Evolutionary conservation across 2,797 vertebrate genomes (phyloP), one percentile per base, ranked within the genome.

Genomic region (Poecile montanus): DNA sequence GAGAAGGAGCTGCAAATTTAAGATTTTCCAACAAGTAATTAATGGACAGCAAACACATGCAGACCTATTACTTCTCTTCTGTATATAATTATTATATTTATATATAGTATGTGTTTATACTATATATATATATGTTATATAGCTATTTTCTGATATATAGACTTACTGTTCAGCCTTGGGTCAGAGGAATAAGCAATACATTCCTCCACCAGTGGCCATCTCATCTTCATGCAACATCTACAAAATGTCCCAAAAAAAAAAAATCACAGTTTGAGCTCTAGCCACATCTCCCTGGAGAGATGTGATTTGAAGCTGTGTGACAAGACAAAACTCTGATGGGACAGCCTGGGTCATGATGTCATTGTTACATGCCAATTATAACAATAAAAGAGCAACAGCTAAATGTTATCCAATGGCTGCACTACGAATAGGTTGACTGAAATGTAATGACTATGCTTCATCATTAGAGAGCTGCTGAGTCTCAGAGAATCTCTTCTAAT

Each of bases 391-490:
- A 62, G 16, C 42, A 83, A 60, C 51, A 78, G 58, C n/a, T 51
- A 80, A 91, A 75, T 11, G 23, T 11, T 68, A 36, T 63, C 91
- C 87, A 75, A 9, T n/a, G 62, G 11, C 54, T 78, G 42, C 51
- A 38, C 68, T 75, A 92, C 62, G 80, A 92, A 83, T 58, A 58
- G 22, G 50, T 74, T 94, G 79, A 58, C 80, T 91, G 89, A 88
- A 78, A 86, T 70, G 34, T 70, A 86, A 84, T 72, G 48, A 83
- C 50, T 75, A 32, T 92, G 51, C 60, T 73, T 91, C 84, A 84
- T 91, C 75, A 86, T 95, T 93, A 95, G 53, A 54, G 87, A 92
- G 89, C 72, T 88, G 72, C 54, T 91, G 93, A 92, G 62, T 88
- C 85, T 85, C 58, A 72, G 82, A 80, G 65, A 91, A 62, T 88